Percentiles rank a stretch among this genome's conserved stretches.
These are phyloP conservation scores for Eulemur rubriventer DNA, from an alignment of 2,797 vertebrate species.

Conservation along the genomic window DNA sequence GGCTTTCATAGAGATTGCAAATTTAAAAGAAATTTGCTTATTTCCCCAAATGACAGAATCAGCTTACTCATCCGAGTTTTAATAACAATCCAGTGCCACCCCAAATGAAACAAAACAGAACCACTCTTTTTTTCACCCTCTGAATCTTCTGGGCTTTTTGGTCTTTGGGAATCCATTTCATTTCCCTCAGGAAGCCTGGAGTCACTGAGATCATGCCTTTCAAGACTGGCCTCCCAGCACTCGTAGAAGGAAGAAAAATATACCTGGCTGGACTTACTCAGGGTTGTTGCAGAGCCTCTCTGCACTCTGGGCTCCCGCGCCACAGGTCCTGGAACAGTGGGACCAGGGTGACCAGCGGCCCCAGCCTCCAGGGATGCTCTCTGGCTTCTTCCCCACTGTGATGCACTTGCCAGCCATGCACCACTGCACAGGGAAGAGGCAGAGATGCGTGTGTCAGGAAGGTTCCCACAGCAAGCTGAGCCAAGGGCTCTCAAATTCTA, in stretches of 20 bases:
- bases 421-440: constrained; percentile 88
- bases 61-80: not conserved
- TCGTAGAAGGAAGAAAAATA: rapidly evolving
- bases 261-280: constrained; percentile 87
- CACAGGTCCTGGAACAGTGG: constrained; percentile 96
- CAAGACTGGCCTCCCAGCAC: not conserved
- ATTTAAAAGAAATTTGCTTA: not conserved
- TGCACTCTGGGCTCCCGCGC: constrained; percentile 93
- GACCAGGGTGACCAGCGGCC: constrained; percentile 95
- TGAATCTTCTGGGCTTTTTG: not conserved
- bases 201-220: not conserved
- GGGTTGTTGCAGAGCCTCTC: constrained; percentile 94
- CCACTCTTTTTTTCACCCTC: not conserved
- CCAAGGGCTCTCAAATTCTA: not conserved
- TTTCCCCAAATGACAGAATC: not conserved
- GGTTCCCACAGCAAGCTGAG: not conserved
- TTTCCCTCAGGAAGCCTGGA: not conserved
- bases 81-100: not conserved
- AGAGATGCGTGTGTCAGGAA: not conserved
- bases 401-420: constrained; percentile 98
- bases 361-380: constrained; percentile 95
- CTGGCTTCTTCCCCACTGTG: constrained; percentile 95
- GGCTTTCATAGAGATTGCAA: not conserved
- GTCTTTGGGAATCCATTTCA: not conserved
- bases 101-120: not conserved